These are phyloP conservation scores for Pogonocichla stellata DNA, from an alignment of 2,113 vertebrate species.

Conservation along the genomic window DNA sequence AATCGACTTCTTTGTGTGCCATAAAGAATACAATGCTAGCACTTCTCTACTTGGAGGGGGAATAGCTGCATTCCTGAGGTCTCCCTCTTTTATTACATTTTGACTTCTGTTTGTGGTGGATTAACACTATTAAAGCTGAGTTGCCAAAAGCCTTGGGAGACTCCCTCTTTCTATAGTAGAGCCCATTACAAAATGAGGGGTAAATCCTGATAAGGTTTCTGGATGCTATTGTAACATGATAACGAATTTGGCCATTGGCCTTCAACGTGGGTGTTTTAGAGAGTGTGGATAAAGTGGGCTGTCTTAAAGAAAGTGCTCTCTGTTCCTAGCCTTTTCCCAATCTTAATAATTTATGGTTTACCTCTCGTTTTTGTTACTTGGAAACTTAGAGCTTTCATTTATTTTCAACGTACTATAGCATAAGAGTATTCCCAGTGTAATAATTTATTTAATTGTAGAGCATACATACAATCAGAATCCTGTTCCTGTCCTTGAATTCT, in stretches of 20 bases:
- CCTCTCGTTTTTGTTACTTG: not conserved
- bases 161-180: not conserved
- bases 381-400: not conserved
- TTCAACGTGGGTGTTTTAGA: slow-evolving; percentile 31
- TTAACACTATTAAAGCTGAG: not conserved
- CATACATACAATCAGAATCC: not conserved
- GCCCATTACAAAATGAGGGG: not conserved
- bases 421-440: not conserved
- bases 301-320: not conserved
- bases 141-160: not conserved
- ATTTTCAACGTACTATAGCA: not conserved
- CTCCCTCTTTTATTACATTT: not conserved
- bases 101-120: not conserved
- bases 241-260: not conserved
- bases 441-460: not conserved
- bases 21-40: not conserved
- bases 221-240: not conserved
- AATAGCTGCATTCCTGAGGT: not conserved
- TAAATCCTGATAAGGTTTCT: slow-evolving; percentile 48
- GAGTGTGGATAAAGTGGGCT: not conserved
- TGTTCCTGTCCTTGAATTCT: not conserved
- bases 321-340: not conserved
- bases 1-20: not conserved
- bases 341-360: not conserved
- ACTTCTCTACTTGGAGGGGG: not conserved